These are phyloP conservation scores for Bufo bufo DNA, from an alignment of 2,113 vertebrate genomes.

Conservation along the genomic window DNA sequence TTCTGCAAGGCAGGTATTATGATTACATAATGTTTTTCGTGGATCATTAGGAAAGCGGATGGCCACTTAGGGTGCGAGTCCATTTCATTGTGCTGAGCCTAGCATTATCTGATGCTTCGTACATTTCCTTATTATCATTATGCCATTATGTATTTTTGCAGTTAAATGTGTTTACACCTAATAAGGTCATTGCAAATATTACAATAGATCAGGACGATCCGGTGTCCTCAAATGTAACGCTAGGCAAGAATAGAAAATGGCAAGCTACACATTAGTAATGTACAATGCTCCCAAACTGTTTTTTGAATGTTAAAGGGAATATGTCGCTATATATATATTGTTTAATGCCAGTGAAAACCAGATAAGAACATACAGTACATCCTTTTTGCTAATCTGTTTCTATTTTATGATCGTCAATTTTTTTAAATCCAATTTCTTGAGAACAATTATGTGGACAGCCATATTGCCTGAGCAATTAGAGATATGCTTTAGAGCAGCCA, in stretches of 20 bases:
- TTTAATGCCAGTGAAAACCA: too few species aligned
- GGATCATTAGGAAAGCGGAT: slow-evolving; percentile 61
- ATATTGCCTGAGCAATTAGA: too few species aligned
- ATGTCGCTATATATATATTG: too few species aligned
- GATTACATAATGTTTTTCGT: slow-evolving; percentile 52
- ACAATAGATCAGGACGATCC: neutral
- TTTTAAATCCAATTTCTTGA: too few species aligned
- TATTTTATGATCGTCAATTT: too few species aligned
- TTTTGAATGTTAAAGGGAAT: neutral
- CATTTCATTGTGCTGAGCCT: slow-evolving; percentile 52
- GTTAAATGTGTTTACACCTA: slow-evolving; percentile 39
- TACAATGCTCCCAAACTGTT: neutral
- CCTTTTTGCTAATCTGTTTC: too few species aligned
- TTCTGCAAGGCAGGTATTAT: slow-evolving; percentile 57
- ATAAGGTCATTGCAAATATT: slow-evolving; percentile 31
- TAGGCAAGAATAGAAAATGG: neutral
- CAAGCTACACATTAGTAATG: neutral
- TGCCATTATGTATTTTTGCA: slow-evolving; percentile 43
- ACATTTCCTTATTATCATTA: slow-evolving; percentile 34
- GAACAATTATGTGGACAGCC: too few species aligned
- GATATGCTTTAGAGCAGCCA: too few species aligned
- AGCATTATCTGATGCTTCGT: slow-evolving; percentile 54
- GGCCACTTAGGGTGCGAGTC: slow-evolving; percentile 56
- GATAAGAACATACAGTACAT: too few species aligned
- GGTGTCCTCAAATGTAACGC: neutral